A percentile compares a stretch with the other conserved stretches of the same genome.
Evolutionary conservation across 2,113 vertebrate species (phyloP).

Genomic region (Elephas maximus): DNA sequence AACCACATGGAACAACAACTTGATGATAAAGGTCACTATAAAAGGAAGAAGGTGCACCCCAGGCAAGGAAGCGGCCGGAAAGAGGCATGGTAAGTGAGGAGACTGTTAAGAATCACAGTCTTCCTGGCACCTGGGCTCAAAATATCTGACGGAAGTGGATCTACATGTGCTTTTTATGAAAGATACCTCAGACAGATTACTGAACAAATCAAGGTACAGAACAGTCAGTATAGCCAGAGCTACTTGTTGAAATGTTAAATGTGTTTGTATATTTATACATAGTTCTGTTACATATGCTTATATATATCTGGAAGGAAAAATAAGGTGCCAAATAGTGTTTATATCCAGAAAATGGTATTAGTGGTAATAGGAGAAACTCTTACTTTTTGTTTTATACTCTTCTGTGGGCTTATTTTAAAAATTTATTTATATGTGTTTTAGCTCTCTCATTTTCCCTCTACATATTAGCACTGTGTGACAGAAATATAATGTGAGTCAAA

Average conservation of each 20-base stretch:
- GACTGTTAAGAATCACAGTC: neutral
- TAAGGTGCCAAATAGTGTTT: neutral
- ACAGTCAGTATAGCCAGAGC: neutral
- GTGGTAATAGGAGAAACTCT: neutral
- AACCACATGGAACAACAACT: neutral
- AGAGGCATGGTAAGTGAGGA: accelerated
- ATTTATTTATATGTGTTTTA: neutral
- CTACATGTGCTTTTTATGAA: neutral
- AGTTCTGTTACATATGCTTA: neutral
- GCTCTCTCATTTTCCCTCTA: neutral
- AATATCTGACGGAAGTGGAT: neutral
- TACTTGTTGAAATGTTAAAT: neutral
- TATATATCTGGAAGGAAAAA: neutral
- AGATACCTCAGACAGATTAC: no score
- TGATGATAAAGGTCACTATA: neutral
- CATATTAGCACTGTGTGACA: neutral
- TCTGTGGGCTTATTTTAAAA: neutral
- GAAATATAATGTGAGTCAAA: neutral
- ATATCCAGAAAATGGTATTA: neutral
- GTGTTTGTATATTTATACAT: no score
- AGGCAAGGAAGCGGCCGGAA: neutral
- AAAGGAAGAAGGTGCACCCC: neutral
- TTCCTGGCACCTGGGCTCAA: neutral
- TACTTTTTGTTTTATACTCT: neutral
- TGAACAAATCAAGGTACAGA: neutral